Percentiles rank a stretch among this genome's conserved stretches.
These are phyloP conservation scores for Nibea albiflora DNA, from an alignment of 2,113 vertebrate species.

Conservation along the genomic window DNA sequence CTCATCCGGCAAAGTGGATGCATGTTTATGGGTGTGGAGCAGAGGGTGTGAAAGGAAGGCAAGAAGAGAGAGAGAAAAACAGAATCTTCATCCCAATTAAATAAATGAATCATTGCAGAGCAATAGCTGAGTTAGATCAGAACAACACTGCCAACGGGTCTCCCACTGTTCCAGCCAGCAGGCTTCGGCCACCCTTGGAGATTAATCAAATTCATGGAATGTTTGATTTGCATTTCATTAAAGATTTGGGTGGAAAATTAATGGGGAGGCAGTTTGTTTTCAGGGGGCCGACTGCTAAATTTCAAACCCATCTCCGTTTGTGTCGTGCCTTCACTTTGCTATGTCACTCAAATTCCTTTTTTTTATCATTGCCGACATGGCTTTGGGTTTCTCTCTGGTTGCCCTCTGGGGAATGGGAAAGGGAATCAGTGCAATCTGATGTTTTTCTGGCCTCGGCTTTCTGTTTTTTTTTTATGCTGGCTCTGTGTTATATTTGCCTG, in stretches of 20 bases:
- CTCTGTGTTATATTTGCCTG: slow-evolving; percentile 11
- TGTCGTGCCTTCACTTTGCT: slow-evolving; percentile 15
- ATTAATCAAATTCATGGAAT: slow-evolving; percentile 78
- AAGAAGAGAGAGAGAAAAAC: slow-evolving; percentile 46
- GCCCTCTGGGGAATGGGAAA: slow-evolving; percentile 19
- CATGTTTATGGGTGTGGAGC: slow-evolving; percentile 36
- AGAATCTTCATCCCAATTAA: slow-evolving; percentile 70
- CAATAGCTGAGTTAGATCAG: slow-evolving; percentile 58
- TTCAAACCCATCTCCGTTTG: slow-evolving; percentile 49
- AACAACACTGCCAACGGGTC: slow-evolving; percentile 65
- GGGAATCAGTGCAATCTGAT: slow-evolving; percentile 40
- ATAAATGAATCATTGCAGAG: slow-evolving; percentile 71
- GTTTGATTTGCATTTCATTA: slow-evolving; percentile 83
- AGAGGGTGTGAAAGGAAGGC: slow-evolving; percentile 6
- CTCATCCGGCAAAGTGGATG: slow-evolving; percentile 24
- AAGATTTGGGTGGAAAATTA: slow-evolving; percentile 68
- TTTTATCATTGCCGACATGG: slow-evolving; percentile 26
- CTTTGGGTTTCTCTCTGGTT: slow-evolving; percentile 26
- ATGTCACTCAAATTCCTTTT: slow-evolving; percentile 35
- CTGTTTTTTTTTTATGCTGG: background rate
- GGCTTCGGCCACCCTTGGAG: slow-evolving; percentile 73
- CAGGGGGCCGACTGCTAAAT: slow-evolving; percentile 27
- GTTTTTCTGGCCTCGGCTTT: slow-evolving; percentile 17
- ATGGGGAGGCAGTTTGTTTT: slow-evolving; percentile 67
- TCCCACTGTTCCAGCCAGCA: slow-evolving; percentile 74